These are phyloP conservation scores for Temnothorax rugatulus DNA, from an alignment of 2,888 invertebrate species.

Conservation along the genomic window DNA sequence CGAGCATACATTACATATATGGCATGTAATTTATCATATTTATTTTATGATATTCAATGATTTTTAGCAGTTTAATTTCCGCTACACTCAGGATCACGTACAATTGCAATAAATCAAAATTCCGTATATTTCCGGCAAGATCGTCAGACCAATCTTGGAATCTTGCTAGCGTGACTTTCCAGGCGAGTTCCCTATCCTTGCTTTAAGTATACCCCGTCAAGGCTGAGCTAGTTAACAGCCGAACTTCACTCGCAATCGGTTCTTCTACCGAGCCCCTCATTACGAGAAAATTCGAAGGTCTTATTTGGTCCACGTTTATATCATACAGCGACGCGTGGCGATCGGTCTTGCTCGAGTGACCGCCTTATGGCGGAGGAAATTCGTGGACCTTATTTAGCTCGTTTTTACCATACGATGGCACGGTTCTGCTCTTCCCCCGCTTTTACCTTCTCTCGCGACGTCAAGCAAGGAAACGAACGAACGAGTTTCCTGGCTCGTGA, in stretches of 20 bases:
- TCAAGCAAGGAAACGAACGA: constrained; percentile 64
- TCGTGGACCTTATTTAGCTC: constrained; percentile 34
- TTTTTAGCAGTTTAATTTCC: background rate
- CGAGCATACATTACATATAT: background rate
- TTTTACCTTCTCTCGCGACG: constrained; percentile 59
- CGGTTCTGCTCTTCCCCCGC: constrained; percentile 60
- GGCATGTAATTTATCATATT: background rate
- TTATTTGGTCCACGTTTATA: constrained; percentile 34
- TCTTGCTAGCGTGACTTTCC: background rate
- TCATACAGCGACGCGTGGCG: constrained; percentile 7
- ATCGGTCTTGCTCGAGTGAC: constrained; percentile 42
- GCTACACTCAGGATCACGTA: too few species aligned
- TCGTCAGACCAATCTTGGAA: background rate
- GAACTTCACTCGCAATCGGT: background rate
- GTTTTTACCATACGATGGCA: constrained; percentile 48
- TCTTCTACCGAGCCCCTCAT: background rate
- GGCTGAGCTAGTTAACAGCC: background rate
- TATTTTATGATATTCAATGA: background rate
- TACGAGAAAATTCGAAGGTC: constrained; percentile 23
- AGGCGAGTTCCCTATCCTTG: background rate
- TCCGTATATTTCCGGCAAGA: background rate
- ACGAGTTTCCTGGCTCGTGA: constrained; percentile 69
- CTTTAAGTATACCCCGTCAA: background rate
- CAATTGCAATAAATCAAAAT: background rate
- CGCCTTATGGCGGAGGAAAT: constrained; percentile 35